Percentiles rank a stretch among this genome's conserved stretches.
Conservation (phyloP, 2,113 vertebrate species). For the Mus pahari region DNA sequence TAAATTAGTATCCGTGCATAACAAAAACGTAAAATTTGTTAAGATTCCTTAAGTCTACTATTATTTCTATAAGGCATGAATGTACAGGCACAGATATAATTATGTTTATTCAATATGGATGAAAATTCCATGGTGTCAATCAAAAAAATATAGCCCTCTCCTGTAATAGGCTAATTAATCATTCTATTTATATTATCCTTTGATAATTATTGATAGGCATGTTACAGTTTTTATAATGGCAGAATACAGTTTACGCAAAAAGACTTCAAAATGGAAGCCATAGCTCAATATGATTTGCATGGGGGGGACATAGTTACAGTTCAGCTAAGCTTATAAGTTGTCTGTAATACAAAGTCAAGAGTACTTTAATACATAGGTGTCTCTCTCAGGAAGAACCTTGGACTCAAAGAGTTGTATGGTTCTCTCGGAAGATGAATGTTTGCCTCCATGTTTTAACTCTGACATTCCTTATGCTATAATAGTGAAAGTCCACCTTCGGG, state of each 20-base stretch:
- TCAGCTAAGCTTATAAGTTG: neutral
- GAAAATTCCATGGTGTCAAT: neutral
- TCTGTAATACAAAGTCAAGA: neutral
- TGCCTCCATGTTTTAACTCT: neutral
- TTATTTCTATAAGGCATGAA: constrained; percentile 10
- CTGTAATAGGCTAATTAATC: neutral
- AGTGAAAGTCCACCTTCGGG: neutral
- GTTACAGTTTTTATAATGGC: neutral
- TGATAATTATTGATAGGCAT: neutral
- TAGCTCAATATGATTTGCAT: neutral
- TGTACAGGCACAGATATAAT: neutral
- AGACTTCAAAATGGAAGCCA: neutral
- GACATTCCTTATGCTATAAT: neutral
- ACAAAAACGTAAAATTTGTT: constrained; percentile 40
- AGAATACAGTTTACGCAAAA: neutral
- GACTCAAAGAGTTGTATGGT: neutral
- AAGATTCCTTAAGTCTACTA: neutral
- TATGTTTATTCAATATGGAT: neutral
- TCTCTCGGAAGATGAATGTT: neutral
- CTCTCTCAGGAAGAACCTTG: neutral
- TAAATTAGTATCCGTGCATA: neutral
- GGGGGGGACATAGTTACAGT: neutral
- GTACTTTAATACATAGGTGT: neutral
- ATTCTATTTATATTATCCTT: neutral
- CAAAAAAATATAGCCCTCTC: neutral